phyloP scores from a whole-genome alignment of 2,888 invertebrate genomes.

The Leucoma salicis region DNA sequence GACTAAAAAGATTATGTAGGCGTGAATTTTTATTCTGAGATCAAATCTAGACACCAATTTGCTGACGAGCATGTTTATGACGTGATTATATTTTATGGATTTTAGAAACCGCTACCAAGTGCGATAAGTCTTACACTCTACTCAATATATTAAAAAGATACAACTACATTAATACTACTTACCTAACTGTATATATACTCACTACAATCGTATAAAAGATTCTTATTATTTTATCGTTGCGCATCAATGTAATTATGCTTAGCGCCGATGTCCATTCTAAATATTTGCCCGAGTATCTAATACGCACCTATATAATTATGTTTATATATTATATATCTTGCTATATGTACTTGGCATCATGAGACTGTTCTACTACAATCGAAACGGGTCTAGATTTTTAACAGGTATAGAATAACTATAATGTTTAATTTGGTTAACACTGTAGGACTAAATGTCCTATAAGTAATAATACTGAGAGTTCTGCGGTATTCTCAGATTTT shows the following conservation, averaged over 20 bases:
- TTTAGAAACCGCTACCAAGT: constrained; percentile 13
- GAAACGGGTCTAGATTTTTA: constrained; percentile 20
- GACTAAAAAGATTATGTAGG: not conserved
- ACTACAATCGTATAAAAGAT: constrained; percentile 53
- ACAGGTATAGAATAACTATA: too few relatives aligned
- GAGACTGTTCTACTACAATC: constrained; percentile 31
- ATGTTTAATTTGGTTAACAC: too few relatives aligned
- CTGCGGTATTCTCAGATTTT: too few relatives aligned
- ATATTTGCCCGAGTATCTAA: not conserved
- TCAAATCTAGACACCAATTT: constrained; percentile 31
- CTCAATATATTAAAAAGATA: constrained; percentile 26
- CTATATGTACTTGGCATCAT: constrained; percentile 48
- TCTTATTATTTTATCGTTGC: constrained; percentile 40
- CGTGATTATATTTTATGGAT: constrained; percentile 8
- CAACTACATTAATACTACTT: constrained; percentile 42
- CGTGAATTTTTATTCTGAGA: constrained; percentile 21
- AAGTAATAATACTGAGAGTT: too few relatives aligned
- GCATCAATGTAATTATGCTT: constrained; percentile 33
- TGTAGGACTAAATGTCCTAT: too few relatives aligned
- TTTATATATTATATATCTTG: constrained; percentile 7
- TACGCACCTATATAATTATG: not conserved
- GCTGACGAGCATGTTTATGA: constrained; percentile 6
- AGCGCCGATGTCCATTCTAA: constrained; percentile 11
- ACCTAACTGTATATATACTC: constrained; percentile 44
- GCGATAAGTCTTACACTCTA: constrained; percentile 21